A percentile compares a stretch with the other conserved stretches of the same genome.
These are phyloP conservation scores for Ernsta delagoae DNA, from an alignment of 2,888 invertebrate genomes.

Conservation along the genomic window DNA sequence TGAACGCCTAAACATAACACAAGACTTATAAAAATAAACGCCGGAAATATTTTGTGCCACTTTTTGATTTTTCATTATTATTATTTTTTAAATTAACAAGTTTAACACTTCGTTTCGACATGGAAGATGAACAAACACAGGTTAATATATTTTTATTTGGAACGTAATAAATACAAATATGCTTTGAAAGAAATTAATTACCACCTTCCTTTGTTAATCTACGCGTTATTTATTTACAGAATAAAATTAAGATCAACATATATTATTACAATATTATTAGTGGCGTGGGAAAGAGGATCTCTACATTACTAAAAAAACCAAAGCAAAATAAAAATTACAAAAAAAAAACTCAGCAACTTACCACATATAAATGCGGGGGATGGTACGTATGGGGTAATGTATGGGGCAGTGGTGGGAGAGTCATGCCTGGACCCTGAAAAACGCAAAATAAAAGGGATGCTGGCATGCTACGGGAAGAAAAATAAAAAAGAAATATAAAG, in stretches of 20 bases:
- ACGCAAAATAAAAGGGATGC: slow-evolving; percentile 73
- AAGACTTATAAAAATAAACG: background rate
- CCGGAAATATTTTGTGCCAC: too few species aligned
- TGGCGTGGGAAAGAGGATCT: slow-evolving; percentile 17
- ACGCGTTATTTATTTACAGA: slow-evolving; percentile 20
- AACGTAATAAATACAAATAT: too few species aligned
- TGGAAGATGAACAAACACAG: background rate
- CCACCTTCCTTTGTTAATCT: background rate
- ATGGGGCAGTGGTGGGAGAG: slow-evolving; percentile 80
- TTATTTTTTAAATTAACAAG: background rate
- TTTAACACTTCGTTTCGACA: background rate
- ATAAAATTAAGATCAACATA: slow-evolving; percentile 8
- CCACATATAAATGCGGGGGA: slow-evolving; percentile 83
- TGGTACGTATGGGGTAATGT: slow-evolving; percentile 83
- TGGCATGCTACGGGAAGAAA: slow-evolving; percentile 76
- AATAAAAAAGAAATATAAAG: slow-evolving; percentile 46
- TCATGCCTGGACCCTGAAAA: slow-evolving; percentile 84
- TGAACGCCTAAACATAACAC: background rate
- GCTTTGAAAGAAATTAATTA: too few species aligned
- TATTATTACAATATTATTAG: slow-evolving; percentile 17
- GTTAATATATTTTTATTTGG: too few species aligned
- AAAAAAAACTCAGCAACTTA: slow-evolving; percentile 65
- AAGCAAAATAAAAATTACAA: slow-evolving; percentile 43
- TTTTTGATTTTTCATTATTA: too few species aligned
- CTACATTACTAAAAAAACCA: slow-evolving; percentile 25